phyloP scores from a whole-genome alignment of 1,140 invertebrate species.

The Pseudomyrmex sp. region DNA sequence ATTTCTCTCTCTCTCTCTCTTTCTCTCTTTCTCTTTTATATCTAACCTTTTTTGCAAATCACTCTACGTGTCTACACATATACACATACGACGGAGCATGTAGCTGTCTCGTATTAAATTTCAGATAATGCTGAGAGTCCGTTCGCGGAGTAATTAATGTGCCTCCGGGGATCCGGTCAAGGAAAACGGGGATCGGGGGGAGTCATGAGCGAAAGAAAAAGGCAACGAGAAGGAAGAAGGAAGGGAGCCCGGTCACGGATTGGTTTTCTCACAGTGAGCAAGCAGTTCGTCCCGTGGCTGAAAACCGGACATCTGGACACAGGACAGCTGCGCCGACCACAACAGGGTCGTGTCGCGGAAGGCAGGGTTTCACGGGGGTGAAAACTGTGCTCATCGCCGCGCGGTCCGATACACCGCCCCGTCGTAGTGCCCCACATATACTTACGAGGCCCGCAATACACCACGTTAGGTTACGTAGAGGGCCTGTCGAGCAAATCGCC shows the following conservation, averaged over 20 bases:
- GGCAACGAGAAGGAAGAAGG: conserved; percentile 64
- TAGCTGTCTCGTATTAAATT: conserved; percentile 74
- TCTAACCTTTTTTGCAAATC: background rate
- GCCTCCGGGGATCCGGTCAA: conserved; percentile 66
- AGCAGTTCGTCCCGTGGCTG: conserved; percentile 66
- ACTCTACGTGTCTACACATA: background rate
- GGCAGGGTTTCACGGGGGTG: conserved; percentile 59
- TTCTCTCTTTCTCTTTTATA: too few relatives aligned
- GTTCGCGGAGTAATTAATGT: conserved; percentile 80
- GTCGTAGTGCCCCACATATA: conserved; percentile 18
- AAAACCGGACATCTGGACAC: conserved; percentile 80
- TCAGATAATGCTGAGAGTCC: conserved; percentile 78
- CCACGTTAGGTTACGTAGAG: background rate
- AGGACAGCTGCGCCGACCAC: conserved; percentile 77
- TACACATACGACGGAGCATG: conserved; percentile 56
- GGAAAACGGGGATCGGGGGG: conserved; percentile 57
- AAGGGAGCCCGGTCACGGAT: conserved; percentile 69
- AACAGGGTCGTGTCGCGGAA: conserved; percentile 58
- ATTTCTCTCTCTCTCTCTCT: too few relatives aligned
- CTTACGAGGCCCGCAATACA: background rate
- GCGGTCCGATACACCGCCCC: conserved; percentile 33
- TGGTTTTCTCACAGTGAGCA: conserved; percentile 79
- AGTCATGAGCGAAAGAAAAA: conserved; percentile 65
- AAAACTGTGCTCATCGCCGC: conserved; percentile 31
- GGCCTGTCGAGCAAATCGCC: conserved; percentile 44